A percentile compares a stretch with the other conserved stretches of the same genome.
Conservation (phyloP, 2,888 invertebrate genomes). For the Hermaeophaga mercurialis region DNA sequence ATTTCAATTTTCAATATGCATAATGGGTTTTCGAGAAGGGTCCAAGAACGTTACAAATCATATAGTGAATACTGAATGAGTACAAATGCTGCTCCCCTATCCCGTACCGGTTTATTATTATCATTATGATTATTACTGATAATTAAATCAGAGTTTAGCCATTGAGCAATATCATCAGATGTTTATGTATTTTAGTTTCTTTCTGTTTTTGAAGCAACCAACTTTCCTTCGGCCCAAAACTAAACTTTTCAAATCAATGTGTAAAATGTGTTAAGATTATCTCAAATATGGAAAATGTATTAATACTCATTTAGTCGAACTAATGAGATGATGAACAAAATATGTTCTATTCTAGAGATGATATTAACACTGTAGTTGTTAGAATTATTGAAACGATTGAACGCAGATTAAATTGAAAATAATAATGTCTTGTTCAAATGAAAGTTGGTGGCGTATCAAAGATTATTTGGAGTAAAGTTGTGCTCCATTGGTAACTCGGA, state of each 20-base stretch:
- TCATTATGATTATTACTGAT: constrained; percentile 52
- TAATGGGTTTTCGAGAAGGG: constrained; percentile 23
- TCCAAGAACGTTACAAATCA: constrained; percentile 50
- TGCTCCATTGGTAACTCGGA: constrained; percentile 25
- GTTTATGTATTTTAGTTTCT: constrained; percentile 43
- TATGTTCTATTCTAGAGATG: no score
- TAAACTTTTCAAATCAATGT: background rate
- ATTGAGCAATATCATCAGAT: constrained; percentile 54
- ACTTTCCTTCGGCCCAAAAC: constrained; percentile 21
- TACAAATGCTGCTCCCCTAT: constrained; percentile 54
- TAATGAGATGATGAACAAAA: no score
- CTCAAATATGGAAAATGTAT: no score
- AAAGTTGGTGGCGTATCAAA: constrained; percentile 19
- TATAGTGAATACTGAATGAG: constrained; percentile 57
- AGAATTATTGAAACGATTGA: no score
- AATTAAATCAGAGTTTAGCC: constrained; percentile 52
- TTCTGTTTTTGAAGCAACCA: constrained; percentile 27
- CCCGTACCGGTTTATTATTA: constrained; percentile 50
- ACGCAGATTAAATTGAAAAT: no score
- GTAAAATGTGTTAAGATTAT: no score
- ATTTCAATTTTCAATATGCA: constrained; percentile 19
- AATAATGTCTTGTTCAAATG: constrained; percentile 4
- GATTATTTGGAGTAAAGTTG: constrained; percentile 34
- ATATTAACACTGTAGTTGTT: no score
- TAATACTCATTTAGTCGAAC: no score